Percentiles rank a stretch among this genome's conserved stretches.
Evolutionary conservation across 2,113 vertebrate species (phyloP).

Genomic region (Podilymbus podiceps): DNA sequence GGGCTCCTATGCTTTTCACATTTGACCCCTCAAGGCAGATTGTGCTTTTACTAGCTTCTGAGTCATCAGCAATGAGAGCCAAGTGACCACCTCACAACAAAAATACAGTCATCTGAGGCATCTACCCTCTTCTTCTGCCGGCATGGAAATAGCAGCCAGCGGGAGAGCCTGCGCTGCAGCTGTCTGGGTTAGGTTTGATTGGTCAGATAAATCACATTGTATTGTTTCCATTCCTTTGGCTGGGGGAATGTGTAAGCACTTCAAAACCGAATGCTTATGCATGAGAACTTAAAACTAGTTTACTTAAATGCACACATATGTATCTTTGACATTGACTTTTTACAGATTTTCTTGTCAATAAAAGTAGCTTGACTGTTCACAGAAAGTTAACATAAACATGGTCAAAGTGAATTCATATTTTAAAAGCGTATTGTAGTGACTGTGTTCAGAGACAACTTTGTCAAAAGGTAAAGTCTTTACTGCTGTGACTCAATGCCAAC

Average conservation of each 20-base stretch:
- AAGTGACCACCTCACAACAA: neutral
- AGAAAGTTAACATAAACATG: conserved; percentile 40
- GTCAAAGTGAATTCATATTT: neutral
- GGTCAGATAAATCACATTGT: conserved; percentile 67
- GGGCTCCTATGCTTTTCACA: neutral
- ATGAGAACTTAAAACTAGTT: conserved; percentile 49
- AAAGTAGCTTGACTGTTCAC: conserved; percentile 50
- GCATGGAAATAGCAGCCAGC: conserved; percentile 32
- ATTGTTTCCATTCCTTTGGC: conserved; percentile 65
- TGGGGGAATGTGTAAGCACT: conserved; percentile 57
- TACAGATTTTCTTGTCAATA: conserved; percentile 61
- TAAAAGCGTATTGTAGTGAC: neutral
- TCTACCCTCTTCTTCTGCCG: neutral
- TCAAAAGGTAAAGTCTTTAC: neutral
- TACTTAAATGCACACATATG: conserved; percentile 61
- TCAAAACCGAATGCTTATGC: conserved; percentile 60
- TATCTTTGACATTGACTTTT: conserved; percentile 38
- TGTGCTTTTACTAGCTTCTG: neutral
- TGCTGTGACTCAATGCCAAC: neutral
- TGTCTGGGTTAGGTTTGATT: conserved; percentile 54
- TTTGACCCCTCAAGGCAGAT: neutral
- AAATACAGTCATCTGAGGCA: neutral
- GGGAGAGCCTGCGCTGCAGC: conserved; percentile 35
- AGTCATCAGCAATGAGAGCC: neutral
- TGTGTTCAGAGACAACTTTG: neutral